These are phyloP conservation scores for Spisula solida DNA, from an alignment of 2,888 invertebrate species.

Conservation along the genomic window DNA sequence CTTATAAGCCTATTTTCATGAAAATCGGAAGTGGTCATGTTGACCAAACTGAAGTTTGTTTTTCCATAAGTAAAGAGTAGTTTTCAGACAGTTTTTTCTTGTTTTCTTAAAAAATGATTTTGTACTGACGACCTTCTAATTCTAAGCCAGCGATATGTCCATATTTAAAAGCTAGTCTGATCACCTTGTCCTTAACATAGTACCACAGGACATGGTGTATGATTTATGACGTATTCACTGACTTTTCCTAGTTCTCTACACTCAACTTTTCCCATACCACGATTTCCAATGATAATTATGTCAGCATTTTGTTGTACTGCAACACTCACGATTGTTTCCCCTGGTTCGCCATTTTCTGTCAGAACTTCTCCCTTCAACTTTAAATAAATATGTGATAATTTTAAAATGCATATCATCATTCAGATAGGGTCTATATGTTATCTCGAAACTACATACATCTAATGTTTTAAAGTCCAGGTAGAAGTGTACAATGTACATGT, in stretches of 20 bases:
- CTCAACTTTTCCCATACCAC: background rate
- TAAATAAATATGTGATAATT: background rate
- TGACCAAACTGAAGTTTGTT: too few relatives aligned
- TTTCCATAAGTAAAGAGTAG: too few relatives aligned
- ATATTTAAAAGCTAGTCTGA: background rate
- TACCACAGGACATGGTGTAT: background rate
- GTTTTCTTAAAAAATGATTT: too few relatives aligned
- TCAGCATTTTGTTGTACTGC: background rate
- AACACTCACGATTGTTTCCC: slow-evolving; percentile 3
- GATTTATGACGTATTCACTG: background rate
- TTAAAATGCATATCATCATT: background rate
- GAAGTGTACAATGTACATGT: too few relatives aligned
- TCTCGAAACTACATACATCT: too few relatives aligned
- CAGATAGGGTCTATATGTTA: too few relatives aligned
- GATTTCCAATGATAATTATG: background rate
- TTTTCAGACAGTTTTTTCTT: too few relatives aligned
- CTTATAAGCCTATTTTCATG: too few relatives aligned
- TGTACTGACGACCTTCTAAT: too few relatives aligned
- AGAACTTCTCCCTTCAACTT: background rate
- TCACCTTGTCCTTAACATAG: background rate
- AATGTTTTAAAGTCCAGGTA: too few relatives aligned
- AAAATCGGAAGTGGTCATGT: too few relatives aligned
- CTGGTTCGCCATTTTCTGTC: background rate
- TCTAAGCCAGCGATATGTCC: too few relatives aligned
- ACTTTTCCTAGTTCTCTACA: background rate